These are phyloP conservation scores for Hofmannophila pseudospretella DNA, from an alignment of 2,888 invertebrate species.

Conservation along the genomic window DNA sequence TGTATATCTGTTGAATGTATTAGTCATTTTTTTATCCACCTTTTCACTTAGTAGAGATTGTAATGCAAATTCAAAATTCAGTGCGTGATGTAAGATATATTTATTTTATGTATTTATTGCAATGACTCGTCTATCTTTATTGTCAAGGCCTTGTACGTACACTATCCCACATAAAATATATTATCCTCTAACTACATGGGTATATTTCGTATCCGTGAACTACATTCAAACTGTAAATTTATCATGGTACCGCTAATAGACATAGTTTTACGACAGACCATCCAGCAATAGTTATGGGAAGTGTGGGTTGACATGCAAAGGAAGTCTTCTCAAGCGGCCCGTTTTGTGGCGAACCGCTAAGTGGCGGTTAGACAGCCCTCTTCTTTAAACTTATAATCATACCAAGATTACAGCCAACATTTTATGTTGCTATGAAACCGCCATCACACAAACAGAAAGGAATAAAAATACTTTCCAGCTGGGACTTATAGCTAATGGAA, in stretches of 20 bases:
- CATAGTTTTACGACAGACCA: conserved; percentile 23
- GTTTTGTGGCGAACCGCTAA: conserved; percentile 59
- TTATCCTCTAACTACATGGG: no score
- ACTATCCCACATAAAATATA: no score
- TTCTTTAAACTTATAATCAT: conserved; percentile 37
- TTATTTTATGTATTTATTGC: no score
- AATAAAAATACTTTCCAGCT: conserved; percentile 18
- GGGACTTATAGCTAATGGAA: not conserved
- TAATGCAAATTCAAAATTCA: no score
- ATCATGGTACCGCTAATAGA: conserved; percentile 1
- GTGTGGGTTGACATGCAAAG: conserved; percentile 38
- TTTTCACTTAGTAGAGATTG: no score
- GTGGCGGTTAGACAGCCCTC: conserved; percentile 34
- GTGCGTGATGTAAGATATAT: no score
- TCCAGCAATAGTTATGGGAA: conserved; percentile 19
- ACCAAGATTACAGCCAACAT: conserved; percentile 32
- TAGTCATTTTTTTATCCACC: no score
- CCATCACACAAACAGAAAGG: conserved; percentile 26
- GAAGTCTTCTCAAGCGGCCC: conserved; percentile 39
- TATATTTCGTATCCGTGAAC: no score
- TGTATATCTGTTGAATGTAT: no score
- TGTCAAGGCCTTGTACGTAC: no score
- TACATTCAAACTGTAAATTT: no score
- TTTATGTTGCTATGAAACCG: conserved; percentile 35
- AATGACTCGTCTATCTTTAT: no score